Base-by-base conservation (phyloP, 1,140 invertebrate species). In the Drosophila busckii region DNA sequence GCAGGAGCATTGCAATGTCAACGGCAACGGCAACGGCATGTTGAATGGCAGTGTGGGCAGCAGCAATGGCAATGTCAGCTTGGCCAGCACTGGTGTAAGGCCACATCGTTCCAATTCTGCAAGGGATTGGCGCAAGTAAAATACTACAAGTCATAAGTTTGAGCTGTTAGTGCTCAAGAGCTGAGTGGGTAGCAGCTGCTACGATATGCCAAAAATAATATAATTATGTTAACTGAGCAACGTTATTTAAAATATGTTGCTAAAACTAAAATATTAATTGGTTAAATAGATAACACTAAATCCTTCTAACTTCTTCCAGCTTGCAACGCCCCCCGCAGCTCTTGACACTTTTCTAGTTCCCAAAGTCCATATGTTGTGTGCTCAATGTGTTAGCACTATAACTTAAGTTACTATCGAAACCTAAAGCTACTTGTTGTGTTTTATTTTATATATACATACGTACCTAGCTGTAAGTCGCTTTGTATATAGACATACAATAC, bases 361-460 rank as follows among this genome's bases (percentile, higher is more conserved):
- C 48, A n/a, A n/a, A 52, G 70, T 58, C 53, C 58, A 75, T 41
- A 38, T 75, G 58, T 73, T 69, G 70, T 68, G 70, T 59, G 48
- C 62, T 73, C 69, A 67, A 73, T 49, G 69, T 60, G 42, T 40
- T 54, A 60, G 25, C 37, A 37, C 12, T 59, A 59, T 31, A 22
- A 2, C 26, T 8, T 37, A 53, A 52, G 28, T 26, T 26, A 28
- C 29, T 22, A 5, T n/a, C n/a, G n/a, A 41, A 1, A 15, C 15
- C 10, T 1, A 13, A 4, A 20, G 34, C 34, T 37, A 13, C 13
- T 35, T 38, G 44, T 56, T 49, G 53, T 56, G 17, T 42, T 53
- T 37, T 49, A 52, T 50, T 40, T 38, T 60, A 35, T 54, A 35
- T 32, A 34, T 22, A 32, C 22, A 15, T 19, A 28, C 42, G 29